Evolutionary conservation across 53 echinoderm and acorn worm species (phyloP), one percentile per base, ranked within the genome.

Genomic region (Temnopleurus reevesii): DNA sequence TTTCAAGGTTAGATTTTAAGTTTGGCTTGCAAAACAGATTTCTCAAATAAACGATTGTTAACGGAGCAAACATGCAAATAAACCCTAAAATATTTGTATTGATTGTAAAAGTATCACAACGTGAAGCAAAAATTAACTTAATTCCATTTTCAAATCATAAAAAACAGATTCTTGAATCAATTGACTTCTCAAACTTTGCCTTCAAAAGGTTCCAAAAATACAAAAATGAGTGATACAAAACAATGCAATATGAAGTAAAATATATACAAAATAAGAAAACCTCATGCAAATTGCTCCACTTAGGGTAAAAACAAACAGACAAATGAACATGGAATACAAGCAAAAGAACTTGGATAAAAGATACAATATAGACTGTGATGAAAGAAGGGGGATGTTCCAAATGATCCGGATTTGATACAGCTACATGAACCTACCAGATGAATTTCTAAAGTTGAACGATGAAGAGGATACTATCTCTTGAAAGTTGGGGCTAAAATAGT

Each of bases 401-500:
- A 83, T 28, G 55, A 83, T 49, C 53, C 53, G 41, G 71, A 71
- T 71, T 71, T n/a, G 71, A 71, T 41, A 41, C 41, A 31, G 41
- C 38, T 55, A 29, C 9, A 5, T 85, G 46, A 85, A 85, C 85
- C 85, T 85, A 85, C 85, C 85, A 61, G 60, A 43, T 43, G 60
- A 21, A 33, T 8, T 45, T 41, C 18, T 83, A 26, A n/a, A 45
- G 85, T n/a, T 29, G 85, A 29, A 61, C 60, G 18, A 3, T 58
- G 44, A 41, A 41, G 85, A 85, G 19, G 85, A 45, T 85, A 85
- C 85, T 59, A 85, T 15, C 43, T 87, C 65, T 79, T 89, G 89
- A 89, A 89, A 55, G 89, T 77, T 89, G 79, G 58, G 89, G 58
- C 77, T 57, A 79, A 77, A 76, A 76, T 26, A 71, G 25, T 89